A percentile compares a stretch with the other conserved stretches of the same genome.
Evolutionary conservation across 2,797 vertebrate species (phyloP).

Genomic region (Leucoraja ocellata): DNA sequence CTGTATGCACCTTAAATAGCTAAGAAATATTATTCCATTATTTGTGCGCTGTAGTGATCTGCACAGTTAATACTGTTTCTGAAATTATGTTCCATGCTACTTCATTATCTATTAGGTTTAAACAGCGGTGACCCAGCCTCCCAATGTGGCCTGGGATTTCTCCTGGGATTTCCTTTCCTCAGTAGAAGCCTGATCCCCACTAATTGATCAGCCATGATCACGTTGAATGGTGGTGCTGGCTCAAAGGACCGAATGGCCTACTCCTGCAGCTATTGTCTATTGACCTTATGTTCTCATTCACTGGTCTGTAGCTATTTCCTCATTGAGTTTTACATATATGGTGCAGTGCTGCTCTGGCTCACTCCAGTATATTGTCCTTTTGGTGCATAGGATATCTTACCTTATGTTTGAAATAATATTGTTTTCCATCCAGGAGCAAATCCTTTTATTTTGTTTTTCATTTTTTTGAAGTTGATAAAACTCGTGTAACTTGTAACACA

Average conservation of each 20-base stretch:
- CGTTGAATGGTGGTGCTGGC: no score
- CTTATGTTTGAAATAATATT: neutral
- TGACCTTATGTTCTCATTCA: neutral
- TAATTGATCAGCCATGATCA: neutral
- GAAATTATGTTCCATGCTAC: no score
- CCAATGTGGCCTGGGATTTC: neutral
- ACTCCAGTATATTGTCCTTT: neutral
- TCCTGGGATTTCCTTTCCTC: neutral
- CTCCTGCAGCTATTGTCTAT: no score
- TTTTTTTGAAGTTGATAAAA: constrained; percentile 13
- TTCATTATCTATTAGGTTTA: no score
- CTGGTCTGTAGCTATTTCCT: neutral
- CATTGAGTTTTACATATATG: neutral
- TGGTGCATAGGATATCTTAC: neutral
- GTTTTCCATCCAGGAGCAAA: constrained; percentile 6
- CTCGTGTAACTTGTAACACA: neutral
- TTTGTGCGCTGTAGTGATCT: no score
- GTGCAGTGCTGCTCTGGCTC: no score
- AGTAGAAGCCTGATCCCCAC: neutral
- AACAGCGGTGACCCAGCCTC: no score
- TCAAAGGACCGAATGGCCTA: no score
- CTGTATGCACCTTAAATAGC: neutral
- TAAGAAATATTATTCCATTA: neutral
- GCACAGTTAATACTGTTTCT: no score
- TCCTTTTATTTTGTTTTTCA: neutral